A percentile compares a stretch with the other conserved stretches of the same genome.
Conservation (phyloP, 2,113 vertebrate species). For the Eudyptes chrysolophus region DNA sequence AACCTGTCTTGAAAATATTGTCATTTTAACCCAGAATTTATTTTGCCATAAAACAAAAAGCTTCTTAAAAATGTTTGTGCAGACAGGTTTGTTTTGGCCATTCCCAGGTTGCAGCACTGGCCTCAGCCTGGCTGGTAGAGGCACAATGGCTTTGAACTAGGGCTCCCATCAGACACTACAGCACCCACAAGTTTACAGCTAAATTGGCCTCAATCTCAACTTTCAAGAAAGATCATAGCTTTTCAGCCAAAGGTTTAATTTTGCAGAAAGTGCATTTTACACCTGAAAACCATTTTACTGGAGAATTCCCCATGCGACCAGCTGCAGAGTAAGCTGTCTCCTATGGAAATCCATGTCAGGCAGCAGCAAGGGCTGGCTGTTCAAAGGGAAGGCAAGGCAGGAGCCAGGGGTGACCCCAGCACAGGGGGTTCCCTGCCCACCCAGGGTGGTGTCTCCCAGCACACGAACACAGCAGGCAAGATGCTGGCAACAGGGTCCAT, state of each 20-base stretch:
- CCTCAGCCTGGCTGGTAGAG: not conserved
- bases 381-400: not conserved
- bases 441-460: not conserved
- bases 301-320: not conserved
- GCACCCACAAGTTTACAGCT: not conserved
- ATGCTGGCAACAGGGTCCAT: not conserved
- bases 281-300: not conserved
- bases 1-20: not conserved
- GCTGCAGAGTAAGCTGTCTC: not conserved
- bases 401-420: not conserved
- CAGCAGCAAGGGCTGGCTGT: not conserved
- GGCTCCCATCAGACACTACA: not conserved
- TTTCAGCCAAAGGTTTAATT: not conserved
- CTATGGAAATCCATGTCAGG: not conserved
- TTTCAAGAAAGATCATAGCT: not conserved
- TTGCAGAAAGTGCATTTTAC: not conserved
- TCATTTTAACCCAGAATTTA: not conserved
- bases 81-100: not conserved
- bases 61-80: not conserved
- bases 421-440: not conserved
- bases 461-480: not conserved
- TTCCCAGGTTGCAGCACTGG: not conserved
- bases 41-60: not conserved
- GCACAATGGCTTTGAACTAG: accelerated
- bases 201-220: not conserved